phyloP scores from a whole-genome alignment of 2,113 vertebrate species.

The Serinus canaria region DNA sequence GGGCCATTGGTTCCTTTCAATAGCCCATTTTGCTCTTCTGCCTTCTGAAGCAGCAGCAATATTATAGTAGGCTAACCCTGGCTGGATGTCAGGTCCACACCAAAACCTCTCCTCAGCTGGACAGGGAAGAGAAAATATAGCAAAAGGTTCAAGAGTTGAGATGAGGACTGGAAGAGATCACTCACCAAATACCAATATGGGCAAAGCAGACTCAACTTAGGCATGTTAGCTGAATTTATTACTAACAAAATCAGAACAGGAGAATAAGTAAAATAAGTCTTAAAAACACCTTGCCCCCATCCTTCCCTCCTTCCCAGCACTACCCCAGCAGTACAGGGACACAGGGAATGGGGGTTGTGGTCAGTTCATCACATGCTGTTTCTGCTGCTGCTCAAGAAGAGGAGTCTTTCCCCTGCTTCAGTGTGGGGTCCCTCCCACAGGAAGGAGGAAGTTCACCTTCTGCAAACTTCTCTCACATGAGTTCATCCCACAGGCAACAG shows the following conservation, averaged over 20 bases:
- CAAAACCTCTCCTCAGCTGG: not conserved
- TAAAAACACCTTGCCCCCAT: not conserved
- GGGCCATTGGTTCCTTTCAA: not conserved
- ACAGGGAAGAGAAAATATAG: not conserved
- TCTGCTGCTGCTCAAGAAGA: not conserved
- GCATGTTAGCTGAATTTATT: not conserved
- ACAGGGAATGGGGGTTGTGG: not conserved
- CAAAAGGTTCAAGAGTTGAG: not conserved
- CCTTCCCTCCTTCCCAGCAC: not conserved
- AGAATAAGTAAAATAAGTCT: not conserved
- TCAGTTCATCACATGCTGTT: not conserved
- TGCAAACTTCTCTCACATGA: not conserved
- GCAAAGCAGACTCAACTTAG: not conserved
- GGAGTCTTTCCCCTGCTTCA: not conserved
- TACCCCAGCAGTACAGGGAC: not conserved
- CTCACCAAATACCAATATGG: not conserved
- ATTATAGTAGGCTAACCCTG: not conserved
- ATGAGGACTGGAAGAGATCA: not conserved
- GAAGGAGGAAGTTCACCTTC: not conserved
- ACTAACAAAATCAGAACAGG: not conserved
- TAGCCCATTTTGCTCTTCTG: not conserved
- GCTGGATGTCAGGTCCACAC: not conserved
- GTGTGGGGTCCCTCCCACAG: rapidly evolving
- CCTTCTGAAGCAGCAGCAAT: not conserved
- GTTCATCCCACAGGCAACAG: not conserved